phyloP scores from a whole-genome alignment of 92 coral and sea anemone genomes.

The Actinostola sp. region DNA sequence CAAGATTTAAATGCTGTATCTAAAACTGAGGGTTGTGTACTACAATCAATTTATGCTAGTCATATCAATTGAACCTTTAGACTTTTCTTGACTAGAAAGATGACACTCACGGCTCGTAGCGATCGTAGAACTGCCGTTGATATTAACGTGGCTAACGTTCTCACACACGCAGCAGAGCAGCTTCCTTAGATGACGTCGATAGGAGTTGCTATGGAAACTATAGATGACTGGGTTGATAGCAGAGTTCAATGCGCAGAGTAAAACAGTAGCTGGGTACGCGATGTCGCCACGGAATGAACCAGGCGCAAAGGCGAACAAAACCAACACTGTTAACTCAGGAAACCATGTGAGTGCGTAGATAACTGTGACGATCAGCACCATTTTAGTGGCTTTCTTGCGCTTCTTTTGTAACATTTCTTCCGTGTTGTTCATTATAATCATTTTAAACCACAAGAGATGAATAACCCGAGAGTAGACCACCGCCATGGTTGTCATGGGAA shows the following conservation, averaged over 20 bases:
- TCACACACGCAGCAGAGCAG: conserved; percentile 5
- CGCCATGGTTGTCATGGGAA: conserved; percentile 34
- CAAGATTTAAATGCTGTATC: too few species aligned
- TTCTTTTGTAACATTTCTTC: conserved; percentile 11
- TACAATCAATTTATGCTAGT: too few species aligned
- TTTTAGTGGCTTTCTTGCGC: conserved; percentile 42
- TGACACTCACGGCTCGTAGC: too few species aligned
- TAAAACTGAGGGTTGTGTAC: too few species aligned
- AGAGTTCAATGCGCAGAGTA: conserved; percentile 51
- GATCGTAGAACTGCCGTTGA: too few species aligned
- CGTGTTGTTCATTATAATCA: background rate
- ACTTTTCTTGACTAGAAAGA: too few species aligned
- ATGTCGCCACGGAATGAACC: conserved; percentile 37
- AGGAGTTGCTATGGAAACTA: conserved; percentile 64
- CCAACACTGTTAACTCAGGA: conserved; percentile 43
- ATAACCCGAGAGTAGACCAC: conserved; percentile 32
- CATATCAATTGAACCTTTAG: too few species aligned
- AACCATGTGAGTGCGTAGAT: conserved; percentile 57
- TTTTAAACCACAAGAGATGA: conserved; percentile 39
- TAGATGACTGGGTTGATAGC: conserved; percentile 74
- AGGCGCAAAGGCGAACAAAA: conserved; percentile 38
- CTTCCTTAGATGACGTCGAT: conserved; percentile 44
- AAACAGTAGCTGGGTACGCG: conserved; percentile 44
- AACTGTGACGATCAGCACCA: conserved; percentile 56
- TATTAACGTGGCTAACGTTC: too few species aligned